Percentiles rank a stretch among this genome's conserved stretches.
These are phyloP conservation scores for Datnioides undecimradiatus DNA, from an alignment of 2,113 vertebrate species.

Conservation along the genomic window DNA sequence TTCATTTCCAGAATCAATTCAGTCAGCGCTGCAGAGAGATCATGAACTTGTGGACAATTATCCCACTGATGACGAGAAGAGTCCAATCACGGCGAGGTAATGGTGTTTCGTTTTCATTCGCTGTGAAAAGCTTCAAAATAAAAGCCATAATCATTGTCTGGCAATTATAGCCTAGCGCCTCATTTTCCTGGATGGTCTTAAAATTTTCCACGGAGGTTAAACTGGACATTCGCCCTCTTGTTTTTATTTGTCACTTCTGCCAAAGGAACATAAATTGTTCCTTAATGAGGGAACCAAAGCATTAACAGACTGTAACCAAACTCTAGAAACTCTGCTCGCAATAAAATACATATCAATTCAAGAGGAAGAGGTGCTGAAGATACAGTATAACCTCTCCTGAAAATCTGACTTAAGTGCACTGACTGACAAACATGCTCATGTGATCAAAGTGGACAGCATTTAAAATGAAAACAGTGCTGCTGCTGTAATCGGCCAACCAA, in stretches of 20 bases:
- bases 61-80: constrained; percentile 61
- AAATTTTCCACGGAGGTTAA: constrained; percentile 73
- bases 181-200: constrained; percentile 58
- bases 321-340: neutral
- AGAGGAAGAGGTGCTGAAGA: neutral
- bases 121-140: constrained; percentile 70
- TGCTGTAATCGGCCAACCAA: neutral
- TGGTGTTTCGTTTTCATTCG: constrained; percentile 64
- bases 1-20: constrained; percentile 60
- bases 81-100: constrained; percentile 68
- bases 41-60: constrained; percentile 72
- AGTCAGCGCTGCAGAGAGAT: constrained; percentile 51
- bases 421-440: neutral
- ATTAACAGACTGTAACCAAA: constrained; percentile 38
- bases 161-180: constrained; percentile 71
- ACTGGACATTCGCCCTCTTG: constrained; percentile 67
- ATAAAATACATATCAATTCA: neutral
- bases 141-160: constrained; percentile 73
- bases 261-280: constrained; percentile 34
- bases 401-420: constrained; percentile 1
- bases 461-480: neutral
- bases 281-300: constrained; percentile 32
- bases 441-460: neutral
- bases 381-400: neutral
- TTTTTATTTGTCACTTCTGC: constrained; percentile 54